Evolutionary conservation across 2,888 invertebrate species (phyloP), one percentile per base, ranked within the genome.

Genomic region (Merodon equestris): DNA sequence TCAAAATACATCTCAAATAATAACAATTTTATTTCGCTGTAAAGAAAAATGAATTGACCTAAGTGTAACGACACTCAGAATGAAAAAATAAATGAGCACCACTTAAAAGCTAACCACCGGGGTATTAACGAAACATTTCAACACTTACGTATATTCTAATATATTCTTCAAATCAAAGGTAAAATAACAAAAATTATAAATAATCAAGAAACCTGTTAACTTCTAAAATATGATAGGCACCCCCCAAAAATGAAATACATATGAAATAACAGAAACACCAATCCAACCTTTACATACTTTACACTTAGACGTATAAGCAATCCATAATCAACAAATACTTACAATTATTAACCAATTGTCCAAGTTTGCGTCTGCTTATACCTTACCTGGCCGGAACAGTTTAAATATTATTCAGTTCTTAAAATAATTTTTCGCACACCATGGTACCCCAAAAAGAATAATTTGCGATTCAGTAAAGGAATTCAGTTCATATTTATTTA

Each of bases 101-200:
- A 83, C 47, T 17, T 50, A 19, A 76, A 81, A 38, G 67, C 47
- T 2, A 82, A 83, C 57, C 82, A 82, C 42, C 47, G 82, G 18
- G 82, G 82, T 40, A 82, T 82, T 10, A 81, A 50, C 13, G 81
- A n/a, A n/a, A n/a, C n/a, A n/a, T n/a, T n/a, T n/a, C n/a, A n/a
- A n/a, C n/a, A n/a, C n/a, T n/a, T n/a, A n/a, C n/a, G n/a, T n/a
- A n/a, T n/a, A n/a, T n/a, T n/a, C n/a, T n/a, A n/a, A n/a, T n/a
- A n/a, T n/a, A n/a, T n/a, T n/a, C n/a, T n/a, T 81, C 68, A 82
- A 77, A 66, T 82, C 73, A 81, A 82, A 50, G 66, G 48, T 3
- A 82, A 81, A 54, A 82, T 83, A 17, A 79, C 67, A 18, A 68
- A 82, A 77, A 82, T 66, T 1, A 70, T 82, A 17, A 82, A 83